Evolutionary conservation across 1,140 invertebrate species (phyloP), one percentile per base, ranked within the genome.

Genomic region (Bombus consobrinus): DNA sequence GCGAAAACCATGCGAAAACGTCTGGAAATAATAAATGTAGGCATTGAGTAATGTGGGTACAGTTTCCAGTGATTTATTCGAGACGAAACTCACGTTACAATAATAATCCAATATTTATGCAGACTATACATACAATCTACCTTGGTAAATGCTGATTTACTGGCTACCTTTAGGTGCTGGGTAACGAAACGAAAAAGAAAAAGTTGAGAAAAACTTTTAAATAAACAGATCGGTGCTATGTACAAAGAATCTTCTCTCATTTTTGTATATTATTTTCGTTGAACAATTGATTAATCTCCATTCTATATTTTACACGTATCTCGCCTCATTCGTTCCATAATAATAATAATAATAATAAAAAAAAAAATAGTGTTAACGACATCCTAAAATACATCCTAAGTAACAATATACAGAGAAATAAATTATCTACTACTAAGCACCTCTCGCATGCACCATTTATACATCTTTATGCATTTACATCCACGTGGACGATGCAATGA

Each of bases 121-220:
- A 71, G 81, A 83, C 83, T 88, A 91, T 91, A 91, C 86, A 87
- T 85, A 82, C 59, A 62, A 62, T 62, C 81, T 88, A 90, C 64
- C 78, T 76, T 89, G 68, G 85, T 91, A 91, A 93, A 93, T 87
- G 79, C 90, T 89, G 81, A 86, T 92, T 90, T 87, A 92, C 71
- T 89, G 84, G 73, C 83, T 92, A 91, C 62, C 69, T 73, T 79
- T 88, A 83, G 79, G 77, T 80, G 74, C 71, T 73, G 75, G 34
- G 83, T 85, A 87, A 91, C 82, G 43, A 41, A 76, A 76, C 37
- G 6, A 28, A 39, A 76, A 37, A 10, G 22, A 62, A n/a, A 75
- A 71, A 43, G 43, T 37, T 57, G 53, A 87, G 71, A 62, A 81
- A 53, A 74, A 69, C 81, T 68, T 87, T 92, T 92, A 92, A 92